These are phyloP conservation scores for Phymastichus coffea DNA, from an alignment of 1,140 invertebrate genomes.

Conservation along the genomic window DNA sequence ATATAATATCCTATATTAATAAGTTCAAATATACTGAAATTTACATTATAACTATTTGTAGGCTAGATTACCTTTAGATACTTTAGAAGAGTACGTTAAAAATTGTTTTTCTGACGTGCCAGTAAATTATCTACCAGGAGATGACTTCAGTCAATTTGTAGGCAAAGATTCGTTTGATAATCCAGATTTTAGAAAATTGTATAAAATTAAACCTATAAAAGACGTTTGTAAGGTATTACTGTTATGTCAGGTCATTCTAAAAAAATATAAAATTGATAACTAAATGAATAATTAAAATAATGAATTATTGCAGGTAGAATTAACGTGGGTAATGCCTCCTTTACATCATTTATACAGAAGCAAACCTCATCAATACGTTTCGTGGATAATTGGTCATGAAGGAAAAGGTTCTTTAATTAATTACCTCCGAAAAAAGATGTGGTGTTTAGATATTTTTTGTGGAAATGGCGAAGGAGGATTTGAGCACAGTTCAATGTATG, in stretches of 20 bases:
- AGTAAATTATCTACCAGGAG: constrained; percentile 62
- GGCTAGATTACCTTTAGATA: constrained; percentile 74
- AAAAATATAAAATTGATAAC: too few relatives aligned
- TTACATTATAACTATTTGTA: too few relatives aligned
- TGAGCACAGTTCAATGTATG: constrained; percentile 71
- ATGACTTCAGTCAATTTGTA: constrained; percentile 60
- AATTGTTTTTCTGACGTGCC: constrained; percentile 66
- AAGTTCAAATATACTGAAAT: constrained; percentile 20
- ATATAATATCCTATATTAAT: not conserved
- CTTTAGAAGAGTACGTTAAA: constrained; percentile 69
- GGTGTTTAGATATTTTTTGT: constrained; percentile 77
- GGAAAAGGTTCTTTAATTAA: constrained; percentile 83
- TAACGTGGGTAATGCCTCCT: constrained; percentile 81
- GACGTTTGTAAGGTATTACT: constrained; percentile 68
- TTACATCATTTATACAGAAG: constrained; percentile 70
- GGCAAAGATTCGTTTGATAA: constrained; percentile 62
- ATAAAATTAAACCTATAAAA: constrained; percentile 78
- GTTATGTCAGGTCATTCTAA: too few relatives aligned
- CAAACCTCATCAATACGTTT: constrained; percentile 78
- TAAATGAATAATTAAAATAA: not conserved
- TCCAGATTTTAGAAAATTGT: constrained; percentile 69
- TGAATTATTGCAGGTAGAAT: constrained; percentile 60
- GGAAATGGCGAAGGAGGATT: constrained; percentile 76
- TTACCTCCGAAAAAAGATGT: constrained; percentile 79
- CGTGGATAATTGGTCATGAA: constrained; percentile 84